These are phyloP conservation scores for Lutjanus argentimaculatus DNA, from an alignment of 2,797 vertebrate genomes.

Conservation along the genomic window DNA sequence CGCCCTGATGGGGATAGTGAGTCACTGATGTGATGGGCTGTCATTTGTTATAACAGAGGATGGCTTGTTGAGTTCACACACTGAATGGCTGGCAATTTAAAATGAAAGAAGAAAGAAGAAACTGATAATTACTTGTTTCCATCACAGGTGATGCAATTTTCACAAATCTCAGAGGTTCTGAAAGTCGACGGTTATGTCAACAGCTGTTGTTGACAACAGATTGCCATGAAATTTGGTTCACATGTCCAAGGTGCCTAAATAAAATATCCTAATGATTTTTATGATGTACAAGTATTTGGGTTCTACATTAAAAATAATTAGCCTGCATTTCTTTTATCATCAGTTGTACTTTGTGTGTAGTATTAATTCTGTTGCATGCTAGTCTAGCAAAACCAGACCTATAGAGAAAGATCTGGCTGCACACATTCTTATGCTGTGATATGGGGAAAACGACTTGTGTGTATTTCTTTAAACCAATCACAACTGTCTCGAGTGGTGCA, in stretches of 20 bases:
- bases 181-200: too few species aligned
- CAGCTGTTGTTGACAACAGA: too few species aligned
- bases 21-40: conserved; percentile 42
- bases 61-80: background rate
- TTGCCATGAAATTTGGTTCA: background rate
- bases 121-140: background rate
- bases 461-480: too few species aligned
- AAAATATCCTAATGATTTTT: too few species aligned
- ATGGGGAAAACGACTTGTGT: too few species aligned
- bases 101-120: background rate
- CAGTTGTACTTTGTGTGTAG: background rate
- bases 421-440: too few species aligned
- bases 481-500: too few species aligned
- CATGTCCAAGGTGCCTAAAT: background rate
- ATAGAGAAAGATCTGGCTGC: too few species aligned
- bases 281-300: background rate
- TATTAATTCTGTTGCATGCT: background rate
- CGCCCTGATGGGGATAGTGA: conserved; percentile 19
- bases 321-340: background rate
- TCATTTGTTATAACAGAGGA: conserved; percentile 27
- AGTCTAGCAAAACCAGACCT: too few species aligned
- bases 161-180: background rate
- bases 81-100: conserved; percentile 9
- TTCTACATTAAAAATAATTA: background rate
- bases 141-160: background rate